phyloP scores from a whole-genome alignment of 2,113 vertebrate species.

The Catharus minimus region DNA sequence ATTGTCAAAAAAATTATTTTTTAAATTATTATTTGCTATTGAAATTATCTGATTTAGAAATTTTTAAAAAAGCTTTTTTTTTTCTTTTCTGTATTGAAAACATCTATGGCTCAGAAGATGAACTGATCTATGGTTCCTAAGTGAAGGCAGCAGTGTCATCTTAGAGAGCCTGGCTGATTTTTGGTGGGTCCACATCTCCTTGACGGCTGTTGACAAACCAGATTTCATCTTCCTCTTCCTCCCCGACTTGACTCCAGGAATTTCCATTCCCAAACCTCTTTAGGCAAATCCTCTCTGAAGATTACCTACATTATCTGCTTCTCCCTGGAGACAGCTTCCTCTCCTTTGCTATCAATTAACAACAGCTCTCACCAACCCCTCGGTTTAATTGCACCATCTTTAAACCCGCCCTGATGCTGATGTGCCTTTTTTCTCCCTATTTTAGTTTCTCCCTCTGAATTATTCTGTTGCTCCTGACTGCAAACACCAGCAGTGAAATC shows the following conservation, averaged over 20 bases:
- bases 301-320: slow-evolving; percentile 56
- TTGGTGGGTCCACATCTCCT: neutral
- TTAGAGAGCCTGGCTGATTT: neutral
- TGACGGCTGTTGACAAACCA: neutral
- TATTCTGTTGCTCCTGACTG: neutral
- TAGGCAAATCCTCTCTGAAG: slow-evolving; percentile 62
- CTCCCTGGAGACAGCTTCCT: slow-evolving; percentile 29
- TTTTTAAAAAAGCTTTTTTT: no score
- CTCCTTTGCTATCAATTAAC: slow-evolving; percentile 45
- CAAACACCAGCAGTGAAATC: neutral
- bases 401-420: neutral
- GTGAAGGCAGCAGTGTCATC: neutral
- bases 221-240: slow-evolving; percentile 1
- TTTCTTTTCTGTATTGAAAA: neutral
- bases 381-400: neutral
- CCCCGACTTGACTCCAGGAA: neutral
- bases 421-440: neutral
- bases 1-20: neutral
- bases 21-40: no score
- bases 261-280: slow-evolving; percentile 34
- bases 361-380: neutral
- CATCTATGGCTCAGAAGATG: neutral
- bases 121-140: neutral
- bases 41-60: no score
- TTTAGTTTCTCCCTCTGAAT: neutral